Base-by-base conservation (phyloP, 2,888 invertebrate genomes). In the Noctua comes region DNA sequence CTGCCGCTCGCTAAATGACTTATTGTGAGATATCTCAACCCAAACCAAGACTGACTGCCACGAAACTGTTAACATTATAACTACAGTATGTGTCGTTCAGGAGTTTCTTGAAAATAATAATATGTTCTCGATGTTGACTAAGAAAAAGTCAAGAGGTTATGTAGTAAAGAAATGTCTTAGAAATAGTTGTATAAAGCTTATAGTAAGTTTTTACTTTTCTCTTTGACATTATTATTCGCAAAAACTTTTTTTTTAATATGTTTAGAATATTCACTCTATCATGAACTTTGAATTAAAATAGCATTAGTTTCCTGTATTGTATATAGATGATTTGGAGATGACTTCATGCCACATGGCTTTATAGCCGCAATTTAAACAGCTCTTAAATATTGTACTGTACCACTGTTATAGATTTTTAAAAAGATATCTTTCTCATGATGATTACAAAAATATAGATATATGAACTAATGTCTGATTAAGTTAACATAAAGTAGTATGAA, bases 21-120 rank as follows among this genome's bases (percentile, higher is more conserved):
- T 59, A 21, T 62, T 59, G 59, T 59, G 54, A 73, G 69, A 43
- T 68, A 51, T 74, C 48, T 68, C 62, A 68, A 46, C 62, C 69
- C 54, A 81, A 77, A 79, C 80, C 18, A 83, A 83, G 79, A 83
- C 79, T 80, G 77, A 83, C 71, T 85, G 77, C 73, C 71, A 74
- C 59, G 8, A 69, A 64, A 31, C 51, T 86, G 85, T 73, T 76
- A 73, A 83, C 80, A 86, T 71, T 82, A 40, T 81, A 73, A 74
- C 64, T 64, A 65, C 68, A 74, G 66, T 80, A 73, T 64, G 71
- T 77, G 66, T n/a, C 16, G 71, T 77, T 83, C 64, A 72, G 16
- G 31, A 57, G 59, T 73, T 83, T 73, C 31, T 64, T 69, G 57
- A 64, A 57, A 36, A 66, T 4, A 65, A 66, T 73, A 48, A 43